A percentile compares a stretch with the other conserved stretches of the same genome.
phyloP scores from a whole-genome alignment of 1,140 invertebrate species.

The Aphelinus certus region DNA sequence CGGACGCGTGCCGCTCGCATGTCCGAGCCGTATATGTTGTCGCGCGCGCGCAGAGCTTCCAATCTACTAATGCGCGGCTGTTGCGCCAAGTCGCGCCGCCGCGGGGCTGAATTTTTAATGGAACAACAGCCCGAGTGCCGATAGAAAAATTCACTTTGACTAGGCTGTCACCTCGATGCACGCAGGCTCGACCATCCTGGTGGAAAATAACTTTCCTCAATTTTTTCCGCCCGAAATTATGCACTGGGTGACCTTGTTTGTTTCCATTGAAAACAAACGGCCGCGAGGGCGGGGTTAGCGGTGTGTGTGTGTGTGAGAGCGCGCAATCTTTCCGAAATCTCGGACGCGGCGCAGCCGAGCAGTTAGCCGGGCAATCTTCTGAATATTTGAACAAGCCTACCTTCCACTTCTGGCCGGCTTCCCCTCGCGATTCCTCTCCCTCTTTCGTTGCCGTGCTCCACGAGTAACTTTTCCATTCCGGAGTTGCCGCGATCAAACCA shows the following conservation, averaged over 20 bases:
- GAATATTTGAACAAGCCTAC: slow-evolving; percentile 63
- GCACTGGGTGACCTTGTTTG: too few relatives aligned
- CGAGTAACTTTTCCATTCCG: slow-evolving; percentile 37
- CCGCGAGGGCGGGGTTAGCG: too few relatives aligned
- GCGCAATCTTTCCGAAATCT: slow-evolving; percentile 64
- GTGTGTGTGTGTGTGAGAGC: too few relatives aligned
- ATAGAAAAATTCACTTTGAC: too few relatives aligned
- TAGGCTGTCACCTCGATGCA: too few relatives aligned
- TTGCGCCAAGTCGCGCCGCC: neutral
- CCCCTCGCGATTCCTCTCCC: slow-evolving; percentile 38
- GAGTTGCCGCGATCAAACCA: slow-evolving; percentile 3
- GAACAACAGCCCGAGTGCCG: too few relatives aligned
- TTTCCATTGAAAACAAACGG: slow-evolving; percentile 3
- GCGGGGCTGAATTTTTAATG: too few relatives aligned
- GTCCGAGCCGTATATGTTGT: neutral
- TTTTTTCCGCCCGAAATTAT: too few relatives aligned
- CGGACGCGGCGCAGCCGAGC: slow-evolving; percentile 52
- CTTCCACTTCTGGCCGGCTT: slow-evolving; percentile 24
- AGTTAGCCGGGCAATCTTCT: slow-evolving; percentile 62
- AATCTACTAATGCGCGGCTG: slow-evolving; percentile 11
- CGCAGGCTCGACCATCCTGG: too few relatives aligned
- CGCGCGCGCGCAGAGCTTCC: neutral
- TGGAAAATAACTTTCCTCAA: too few relatives aligned
- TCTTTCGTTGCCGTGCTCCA: slow-evolving; percentile 22
- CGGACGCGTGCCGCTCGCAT: neutral